A percentile compares a stretch with the other conserved stretches of the same genome.
Conservation (phyloP, 2,797 vertebrate genomes). For the Carcharodon carcharias region DNA sequence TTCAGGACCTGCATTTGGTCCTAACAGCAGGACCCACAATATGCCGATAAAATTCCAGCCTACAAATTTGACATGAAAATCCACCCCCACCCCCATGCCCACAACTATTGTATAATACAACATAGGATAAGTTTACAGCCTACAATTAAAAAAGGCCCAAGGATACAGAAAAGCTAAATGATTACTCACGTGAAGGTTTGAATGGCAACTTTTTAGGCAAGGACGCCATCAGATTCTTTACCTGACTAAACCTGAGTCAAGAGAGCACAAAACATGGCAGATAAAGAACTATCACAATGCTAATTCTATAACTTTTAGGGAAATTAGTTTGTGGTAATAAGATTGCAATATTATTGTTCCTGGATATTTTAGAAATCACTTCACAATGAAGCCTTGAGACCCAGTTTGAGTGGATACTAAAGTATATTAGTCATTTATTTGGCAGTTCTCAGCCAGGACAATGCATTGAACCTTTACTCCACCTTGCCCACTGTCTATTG, state of each 20-base stretch:
- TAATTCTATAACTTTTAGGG: neutral
- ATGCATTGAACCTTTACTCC: neutral
- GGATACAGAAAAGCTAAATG: neutral
- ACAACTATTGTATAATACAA: neutral
- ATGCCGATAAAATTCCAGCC: too few relatives aligned
- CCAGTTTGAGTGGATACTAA: neutral
- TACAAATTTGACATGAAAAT: neutral
- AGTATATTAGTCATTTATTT: neutral
- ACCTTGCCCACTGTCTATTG: neutral
- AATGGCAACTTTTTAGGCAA: slow-evolving; percentile 8
- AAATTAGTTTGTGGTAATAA: neutral
- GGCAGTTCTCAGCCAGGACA: neutral
- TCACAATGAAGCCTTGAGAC: neutral
- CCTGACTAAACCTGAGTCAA: neutral
- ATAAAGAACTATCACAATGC: neutral
- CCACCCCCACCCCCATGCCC: neutral
- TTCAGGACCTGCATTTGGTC: too few relatives aligned
- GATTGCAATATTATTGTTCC: neutral
- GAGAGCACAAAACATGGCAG: neutral
- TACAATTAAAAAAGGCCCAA: neutral
- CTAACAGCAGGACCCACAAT: too few relatives aligned
- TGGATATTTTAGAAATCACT: neutral
- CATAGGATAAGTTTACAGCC: neutral
- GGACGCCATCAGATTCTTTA: slow-evolving; percentile 13
- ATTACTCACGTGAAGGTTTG: slow-evolving; percentile 23